Percentiles rank a stretch among this genome's conserved stretches.
Conservation (phyloP, 2,888 invertebrate genomes). For the Drosophila macrothrix region DNA sequence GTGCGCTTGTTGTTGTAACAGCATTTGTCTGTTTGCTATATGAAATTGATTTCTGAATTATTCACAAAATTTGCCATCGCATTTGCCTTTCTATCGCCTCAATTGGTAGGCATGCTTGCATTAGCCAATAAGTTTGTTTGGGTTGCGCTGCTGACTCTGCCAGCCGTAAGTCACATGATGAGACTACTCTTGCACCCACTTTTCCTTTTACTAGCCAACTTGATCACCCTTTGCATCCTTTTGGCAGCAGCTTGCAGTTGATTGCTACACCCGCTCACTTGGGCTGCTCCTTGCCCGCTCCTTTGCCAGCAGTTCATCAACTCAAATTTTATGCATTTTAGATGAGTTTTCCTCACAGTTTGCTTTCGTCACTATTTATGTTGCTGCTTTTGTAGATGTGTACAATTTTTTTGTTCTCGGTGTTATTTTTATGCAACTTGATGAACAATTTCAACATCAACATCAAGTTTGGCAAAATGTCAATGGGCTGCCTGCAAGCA, state of each 20-base stretch:
- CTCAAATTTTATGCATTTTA: conserved; percentile 84
- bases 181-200: conserved; percentile 19
- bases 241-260: conserved; percentile 65
- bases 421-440: conserved; percentile 81
- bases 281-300: conserved; percentile 7
- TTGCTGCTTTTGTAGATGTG: conserved; percentile 36
- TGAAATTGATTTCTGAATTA: conserved; percentile 79
- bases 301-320: conserved; percentile 75
- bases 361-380: conserved; percentile 62
- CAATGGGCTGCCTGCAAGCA: conserved; percentile 70
- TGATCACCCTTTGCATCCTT: conserved; percentile 15
- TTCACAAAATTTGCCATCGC: conserved; percentile 54
- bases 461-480: conserved; percentile 80
- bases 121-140: conserved; percentile 65
- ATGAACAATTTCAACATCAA: conserved; percentile 81
- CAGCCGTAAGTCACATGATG: conserved; percentile 65
- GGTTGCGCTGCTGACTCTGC: conserved; percentile 15
- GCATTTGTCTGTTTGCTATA: conserved; percentile 48
- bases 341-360: conserved; percentile 80
- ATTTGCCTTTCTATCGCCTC: conserved; percentile 35
- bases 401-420: conserved; percentile 60
- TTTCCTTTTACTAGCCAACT: neutral
- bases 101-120: conserved; percentile 63
- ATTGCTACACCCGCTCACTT: conserved; percentile 48
- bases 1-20: conserved; percentile 5